Conservation (phyloP, 2,113 vertebrate genomes). For the Alexandromys fortis region DNA sequence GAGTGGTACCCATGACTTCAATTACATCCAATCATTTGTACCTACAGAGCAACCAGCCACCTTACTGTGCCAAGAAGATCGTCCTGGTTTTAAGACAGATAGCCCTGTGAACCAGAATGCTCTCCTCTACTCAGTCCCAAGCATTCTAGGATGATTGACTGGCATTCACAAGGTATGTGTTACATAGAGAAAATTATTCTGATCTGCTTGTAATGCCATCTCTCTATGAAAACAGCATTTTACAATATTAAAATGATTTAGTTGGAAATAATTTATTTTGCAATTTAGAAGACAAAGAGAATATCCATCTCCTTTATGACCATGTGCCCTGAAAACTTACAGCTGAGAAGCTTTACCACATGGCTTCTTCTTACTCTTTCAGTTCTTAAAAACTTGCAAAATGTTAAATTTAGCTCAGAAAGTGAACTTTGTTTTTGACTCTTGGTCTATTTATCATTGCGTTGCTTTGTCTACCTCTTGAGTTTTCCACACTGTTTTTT, state of each 20-base stretch:
- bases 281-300: constrained; percentile 48
- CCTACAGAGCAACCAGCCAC: background rate
- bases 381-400: constrained; percentile 28
- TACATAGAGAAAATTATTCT: background rate
- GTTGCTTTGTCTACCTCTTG: constrained; percentile 70
- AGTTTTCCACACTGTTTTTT: constrained; percentile 83
- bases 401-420: constrained; percentile 1
- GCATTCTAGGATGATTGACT: background rate
- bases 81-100: background rate
- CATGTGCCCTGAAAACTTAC: constrained; percentile 50
- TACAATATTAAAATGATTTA: constrained; percentile 29
- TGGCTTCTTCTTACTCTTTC: background rate
- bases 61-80: background rate
- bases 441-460: constrained; percentile 48
- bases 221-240: constrained; percentile 46
- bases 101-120: background rate
- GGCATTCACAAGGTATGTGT: background rate
- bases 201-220: background rate
- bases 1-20: background rate
- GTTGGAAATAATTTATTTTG: constrained; percentile 56
- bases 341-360: constrained; percentile 44
- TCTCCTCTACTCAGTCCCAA: background rate
- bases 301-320: constrained; percentile 41
- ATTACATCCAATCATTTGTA: background rate
- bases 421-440: constrained; percentile 49